These are phyloP conservation scores for Pseudonaja textilis DNA, from an alignment of 2,113 vertebrate genomes.

Conservation along the genomic window DNA sequence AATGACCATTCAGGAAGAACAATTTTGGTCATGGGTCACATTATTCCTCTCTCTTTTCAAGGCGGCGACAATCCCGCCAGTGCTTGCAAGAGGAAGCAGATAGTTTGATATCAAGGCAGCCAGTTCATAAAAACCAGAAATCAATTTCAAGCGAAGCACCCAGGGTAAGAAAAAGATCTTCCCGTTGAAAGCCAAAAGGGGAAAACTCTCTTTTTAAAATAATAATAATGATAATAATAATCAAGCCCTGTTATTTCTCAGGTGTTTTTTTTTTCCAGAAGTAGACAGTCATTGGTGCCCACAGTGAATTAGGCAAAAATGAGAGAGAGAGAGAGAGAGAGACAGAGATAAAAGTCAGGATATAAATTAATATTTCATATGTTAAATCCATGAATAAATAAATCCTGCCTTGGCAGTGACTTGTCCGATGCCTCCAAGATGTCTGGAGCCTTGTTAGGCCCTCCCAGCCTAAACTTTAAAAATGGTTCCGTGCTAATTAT, in stretches of 20 bases:
- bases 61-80: accelerated
- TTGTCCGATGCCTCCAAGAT: not conserved
- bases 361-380: not conserved
- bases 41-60: not conserved
- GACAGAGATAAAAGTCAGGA: not conserved
- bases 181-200: not conserved
- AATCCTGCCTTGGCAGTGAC: not conserved
- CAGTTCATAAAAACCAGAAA: not conserved
- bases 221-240: not conserved
- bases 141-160: not conserved
- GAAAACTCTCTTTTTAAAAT: not conserved
- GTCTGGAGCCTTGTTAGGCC: not conserved
- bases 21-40: not conserved
- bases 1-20: not conserved
- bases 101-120: not conserved
- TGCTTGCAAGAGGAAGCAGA: not conserved
- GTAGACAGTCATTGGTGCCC: not conserved
- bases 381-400: not conserved
- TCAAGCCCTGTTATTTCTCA: not conserved
- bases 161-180: not conserved
- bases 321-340: not conserved
- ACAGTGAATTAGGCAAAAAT: not conserved
- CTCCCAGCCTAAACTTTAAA: not conserved
- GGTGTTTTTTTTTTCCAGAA: not conserved
- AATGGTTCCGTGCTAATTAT: not conserved